Evolutionary conservation across 1,140 invertebrate genomes (phyloP), one percentile per base, ranked within the genome.

Genomic region (Cydia amplana): DNA sequence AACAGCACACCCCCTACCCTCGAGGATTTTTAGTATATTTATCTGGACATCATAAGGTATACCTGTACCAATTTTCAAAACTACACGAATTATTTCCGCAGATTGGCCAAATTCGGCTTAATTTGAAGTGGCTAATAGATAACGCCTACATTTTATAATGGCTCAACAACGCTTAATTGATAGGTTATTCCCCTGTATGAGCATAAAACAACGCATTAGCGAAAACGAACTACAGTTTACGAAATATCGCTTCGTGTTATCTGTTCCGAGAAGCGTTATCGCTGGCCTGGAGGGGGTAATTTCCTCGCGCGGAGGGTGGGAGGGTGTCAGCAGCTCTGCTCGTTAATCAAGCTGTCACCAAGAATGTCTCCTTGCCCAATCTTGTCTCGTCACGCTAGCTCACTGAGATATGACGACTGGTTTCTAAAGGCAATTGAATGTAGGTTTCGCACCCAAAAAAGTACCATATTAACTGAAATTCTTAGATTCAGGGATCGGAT

Each of bases 341-440:
- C 85, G 80, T 86, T 83, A 83, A 86, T 86, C 83, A 85, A 79
- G 74, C 80, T 83, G 83, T 83, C 83, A 77, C 46, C 79, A 72
- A 43, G 20, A 80, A 81, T 81, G 77, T 76, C 76, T 75, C 75
- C 75, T 75, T 76, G 70, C 72, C 76, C 74, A 79, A 80, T 83
- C 43, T 79, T 82, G 74, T 64, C 76, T 75, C 75, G 36, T 74
- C 75, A 81, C 79, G 75, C 76, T 81, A 72, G 80, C 18, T n/a
- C 73, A 75, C 43, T 82, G 80, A 74, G 82, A 82, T 82, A 83
- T 63, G 83, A 83, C 81, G 25, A 65, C 40, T 73, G 79, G 80
- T 76, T 80, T 86, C 81, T 83, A 4, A 46, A 46, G 46, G 51
- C 16, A 28, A 28, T 28, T 28, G 28, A 28, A 25, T 25, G 3